Conservation (phyloP, 2,797 vertebrate species). For the Alcedo quadribrachys region DNA sequence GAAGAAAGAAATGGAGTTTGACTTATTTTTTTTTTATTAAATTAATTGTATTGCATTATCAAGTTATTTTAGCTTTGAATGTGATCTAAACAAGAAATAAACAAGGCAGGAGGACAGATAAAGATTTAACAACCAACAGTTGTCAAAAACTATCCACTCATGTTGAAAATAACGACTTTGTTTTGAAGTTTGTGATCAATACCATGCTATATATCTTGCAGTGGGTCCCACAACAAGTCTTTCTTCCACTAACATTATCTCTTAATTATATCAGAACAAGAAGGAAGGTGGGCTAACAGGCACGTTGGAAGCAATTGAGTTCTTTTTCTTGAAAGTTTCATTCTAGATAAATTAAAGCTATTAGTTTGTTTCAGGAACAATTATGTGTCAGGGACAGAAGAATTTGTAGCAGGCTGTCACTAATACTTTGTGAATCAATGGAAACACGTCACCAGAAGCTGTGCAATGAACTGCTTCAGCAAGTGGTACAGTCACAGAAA, state of each 20-base stretch:
- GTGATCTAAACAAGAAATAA: not conserved
- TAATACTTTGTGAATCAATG: slow-evolving; percentile 47
- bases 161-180: slow-evolving; percentile 44
- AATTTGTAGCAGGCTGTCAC: slow-evolving; percentile 25
- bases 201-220: not conserved
- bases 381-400: not conserved
- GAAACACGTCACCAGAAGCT: not conserved
- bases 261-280: slow-evolving; percentile 27
- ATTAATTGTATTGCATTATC: not conserved
- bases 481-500: not conserved
- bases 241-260: slow-evolving; percentile 18
- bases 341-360: slow-evolving; percentile 39
- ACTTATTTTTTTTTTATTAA: slow-evolving; percentile 30
- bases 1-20: not conserved
- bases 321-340: slow-evolving; percentile 18
- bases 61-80: not conserved
- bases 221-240: not conserved
- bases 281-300: not conserved
- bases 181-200: slow-evolving; percentile 24
- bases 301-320: not conserved
- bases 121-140: not conserved
- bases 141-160: not conserved
- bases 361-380: slow-evolving; percentile 43
- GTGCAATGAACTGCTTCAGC: not conserved
- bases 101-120: not conserved